Conservation (phyloP, 2,113 vertebrate genomes). For the Leptosomus discolor region DNA sequence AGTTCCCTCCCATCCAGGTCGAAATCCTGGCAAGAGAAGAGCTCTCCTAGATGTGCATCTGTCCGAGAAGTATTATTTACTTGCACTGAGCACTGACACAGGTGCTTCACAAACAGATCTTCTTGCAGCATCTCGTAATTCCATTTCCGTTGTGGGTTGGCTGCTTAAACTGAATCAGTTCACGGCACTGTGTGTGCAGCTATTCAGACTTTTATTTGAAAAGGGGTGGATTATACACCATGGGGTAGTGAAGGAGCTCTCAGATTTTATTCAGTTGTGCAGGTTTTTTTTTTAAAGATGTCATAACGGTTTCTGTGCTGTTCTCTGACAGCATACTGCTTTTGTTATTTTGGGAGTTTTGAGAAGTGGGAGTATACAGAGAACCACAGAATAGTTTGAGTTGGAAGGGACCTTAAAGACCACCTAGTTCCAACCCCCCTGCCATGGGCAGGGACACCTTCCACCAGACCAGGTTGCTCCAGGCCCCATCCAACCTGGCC, state of each 20-base stretch:
- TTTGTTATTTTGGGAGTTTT: conserved; percentile 20
- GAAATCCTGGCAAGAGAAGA: not conserved
- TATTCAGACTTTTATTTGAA: not conserved
- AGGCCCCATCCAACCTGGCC: too few relatives aligned
- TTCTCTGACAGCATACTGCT: conserved; percentile 34
- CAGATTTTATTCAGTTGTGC: conserved; percentile 37
- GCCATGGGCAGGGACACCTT: too few relatives aligned
- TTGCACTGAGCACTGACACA: not conserved
- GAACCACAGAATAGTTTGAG: too few relatives aligned
- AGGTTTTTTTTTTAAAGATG: conserved; percentile 36
- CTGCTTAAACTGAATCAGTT: not conserved
- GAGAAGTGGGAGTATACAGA: not conserved
- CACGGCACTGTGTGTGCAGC: accelerated
- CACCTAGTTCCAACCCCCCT: too few relatives aligned
- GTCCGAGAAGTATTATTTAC: not conserved
- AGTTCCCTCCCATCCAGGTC: not conserved
- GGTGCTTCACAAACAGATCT: not conserved
- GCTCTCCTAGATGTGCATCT: not conserved
- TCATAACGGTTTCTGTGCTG: not conserved
- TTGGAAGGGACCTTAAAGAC: too few relatives aligned
- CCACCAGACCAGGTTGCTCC: too few relatives aligned
- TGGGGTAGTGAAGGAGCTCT: conserved; percentile 41
- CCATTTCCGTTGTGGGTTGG: not conserved
- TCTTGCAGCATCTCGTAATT: not conserved
- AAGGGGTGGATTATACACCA: not conserved